Evolutionary conservation across 2,113 vertebrate genomes (phyloP).

Genomic region (Dolichotis patagonum): DNA sequence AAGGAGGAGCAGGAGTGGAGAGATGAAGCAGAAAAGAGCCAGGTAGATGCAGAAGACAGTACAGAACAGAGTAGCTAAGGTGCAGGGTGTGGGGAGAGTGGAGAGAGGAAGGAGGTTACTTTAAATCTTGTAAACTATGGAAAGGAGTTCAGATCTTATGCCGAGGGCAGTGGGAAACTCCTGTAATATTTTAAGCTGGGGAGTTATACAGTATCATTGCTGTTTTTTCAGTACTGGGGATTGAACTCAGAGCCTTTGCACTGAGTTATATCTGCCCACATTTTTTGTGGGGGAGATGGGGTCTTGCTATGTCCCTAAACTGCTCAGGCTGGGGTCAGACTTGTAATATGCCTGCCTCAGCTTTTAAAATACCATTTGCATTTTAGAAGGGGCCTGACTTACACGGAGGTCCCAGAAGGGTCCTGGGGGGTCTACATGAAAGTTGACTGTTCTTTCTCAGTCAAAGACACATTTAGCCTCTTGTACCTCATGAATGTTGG

Average conservation of each 20-base stretch:
- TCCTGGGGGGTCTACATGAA: no score
- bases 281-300: neutral
- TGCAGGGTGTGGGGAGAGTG: neutral
- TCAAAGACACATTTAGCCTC: no score
- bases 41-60: neutral
- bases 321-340: neutral
- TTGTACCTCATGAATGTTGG: neutral
- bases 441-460: no score
- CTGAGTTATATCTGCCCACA: neutral
- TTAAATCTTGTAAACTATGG: neutral
- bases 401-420: no score
- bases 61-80: neutral
- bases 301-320: neutral
- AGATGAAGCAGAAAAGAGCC: neutral
- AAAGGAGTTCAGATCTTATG: neutral
- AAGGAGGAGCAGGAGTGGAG: neutral
- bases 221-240: neutral
- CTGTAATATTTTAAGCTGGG: neutral
- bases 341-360: neutral
- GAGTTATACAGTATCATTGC: neutral
- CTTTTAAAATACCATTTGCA: neutral
- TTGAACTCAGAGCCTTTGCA: neutral
- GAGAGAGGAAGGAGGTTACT: neutral
- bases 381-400: neutral
- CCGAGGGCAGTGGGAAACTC: neutral